Base-by-base conservation (phyloP, 1,140 invertebrate species). In the Nebria ingens region DNA sequence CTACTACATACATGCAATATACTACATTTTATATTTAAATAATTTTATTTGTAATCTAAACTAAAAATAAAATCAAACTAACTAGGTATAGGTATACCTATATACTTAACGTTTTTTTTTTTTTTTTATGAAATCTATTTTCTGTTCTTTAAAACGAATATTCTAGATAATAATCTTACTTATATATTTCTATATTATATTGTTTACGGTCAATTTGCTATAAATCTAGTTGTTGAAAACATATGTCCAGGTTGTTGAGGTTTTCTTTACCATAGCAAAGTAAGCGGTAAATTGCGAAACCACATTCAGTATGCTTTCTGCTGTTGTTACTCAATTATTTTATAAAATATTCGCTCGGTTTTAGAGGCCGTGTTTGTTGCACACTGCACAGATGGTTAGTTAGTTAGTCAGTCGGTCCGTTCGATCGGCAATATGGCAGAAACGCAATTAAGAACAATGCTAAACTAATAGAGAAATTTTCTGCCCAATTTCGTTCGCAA, bases 221-320 rank as follows among this genome's bases (percentile, higher is more conserved):
- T n/a, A n/a, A n/a, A n/a, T n/a, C n/a, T n/a, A n/a, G n/a, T n/a
- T n/a, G n/a, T n/a, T n/a, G n/a, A n/a, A n/a, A n/a, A 45, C 40
- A 45, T 45, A 45, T 45, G 40, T 17, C 40, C 9, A 11, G 40
- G 4, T 45, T 4, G 4, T 13, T 45, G 15, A 11, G 15, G 40
- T 45, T 17, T n/a, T 45, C 15, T 17, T 12, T 17, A 45, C 17
- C 9, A 45, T n/a, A n/a, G n/a, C n/a, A n/a, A n/a, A n/a, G n/a
- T n/a, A 11, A 45, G 40, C 40, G 40, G 40, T 45, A 45, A 45
- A 45, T 45, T 45, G 40, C 40, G 40, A 45, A 45, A 45, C 40
- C 40, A 45, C 40, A 45, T 17, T 4, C 40, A 12, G 40, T 17
- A 17, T 45, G 40, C 17, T 45, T 17, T 12, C 9, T 17, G 9